A percentile compares a stretch with the other conserved stretches of the same genome.
Evolutionary conservation across 2,797 vertebrate species (phyloP).

Genomic region (Gobio occitaniae): DNA sequence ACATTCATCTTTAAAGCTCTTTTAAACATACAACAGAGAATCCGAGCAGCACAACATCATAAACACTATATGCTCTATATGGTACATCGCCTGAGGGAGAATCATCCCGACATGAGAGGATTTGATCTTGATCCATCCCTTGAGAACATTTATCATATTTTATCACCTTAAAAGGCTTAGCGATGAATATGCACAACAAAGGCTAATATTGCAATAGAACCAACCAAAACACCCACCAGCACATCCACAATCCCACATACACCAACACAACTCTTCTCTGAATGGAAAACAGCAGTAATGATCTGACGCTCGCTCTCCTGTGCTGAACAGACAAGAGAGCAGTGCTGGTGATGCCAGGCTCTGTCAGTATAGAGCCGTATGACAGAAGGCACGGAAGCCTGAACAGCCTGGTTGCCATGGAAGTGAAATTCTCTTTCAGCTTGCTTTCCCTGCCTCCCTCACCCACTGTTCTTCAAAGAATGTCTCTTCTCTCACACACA

Average conservation of each 20-base stretch:
- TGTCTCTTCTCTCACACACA: constrained; percentile 47
- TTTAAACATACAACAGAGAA: constrained; percentile 5
- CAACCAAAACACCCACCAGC: constrained; percentile 23
- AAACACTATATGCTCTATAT: neutral
- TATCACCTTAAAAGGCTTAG: neutral
- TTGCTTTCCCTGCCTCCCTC: constrained; percentile 63
- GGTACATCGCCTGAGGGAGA: constrained; percentile 17
- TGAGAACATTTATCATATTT: constrained; percentile 27
- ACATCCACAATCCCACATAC: constrained; percentile 17
- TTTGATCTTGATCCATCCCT: constrained; percentile 22
- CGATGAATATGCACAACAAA: neutral
- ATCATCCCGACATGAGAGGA: neutral
- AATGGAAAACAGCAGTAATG: constrained; percentile 38
- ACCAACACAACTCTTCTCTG: constrained; percentile 14
- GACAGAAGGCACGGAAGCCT: constrained; percentile 62
- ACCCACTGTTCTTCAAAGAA: constrained; percentile 63
- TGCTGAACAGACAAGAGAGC: constrained; percentile 43
- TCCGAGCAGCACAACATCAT: neutral
- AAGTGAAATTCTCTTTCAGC: constrained; percentile 65
- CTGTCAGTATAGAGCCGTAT: constrained; percentile 54
- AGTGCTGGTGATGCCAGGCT: constrained; percentile 53
- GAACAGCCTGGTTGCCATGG: constrained; percentile 66
- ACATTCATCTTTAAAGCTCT: neutral
- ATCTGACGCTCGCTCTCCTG: constrained; percentile 47
- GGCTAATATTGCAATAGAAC: neutral